Evolutionary conservation across 2,888 invertebrate species (phyloP).

Genomic region (Dugesia japonica): DNA sequence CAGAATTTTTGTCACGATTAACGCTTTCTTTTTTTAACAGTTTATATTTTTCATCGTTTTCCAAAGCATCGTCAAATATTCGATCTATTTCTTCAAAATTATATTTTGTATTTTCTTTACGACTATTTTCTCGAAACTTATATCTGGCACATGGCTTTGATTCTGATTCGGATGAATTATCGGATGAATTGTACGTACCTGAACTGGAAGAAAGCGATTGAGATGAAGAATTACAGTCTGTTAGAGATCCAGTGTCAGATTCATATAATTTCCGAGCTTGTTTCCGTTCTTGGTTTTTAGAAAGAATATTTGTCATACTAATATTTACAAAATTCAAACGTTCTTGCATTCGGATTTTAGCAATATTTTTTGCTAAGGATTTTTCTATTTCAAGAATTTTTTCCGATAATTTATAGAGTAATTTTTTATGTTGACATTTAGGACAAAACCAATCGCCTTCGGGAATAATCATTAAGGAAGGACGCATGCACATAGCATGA

Average conservation of each 20-base stretch:
- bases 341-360: conserved; percentile 48
- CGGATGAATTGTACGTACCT: background rate
- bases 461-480: conserved; percentile 32
- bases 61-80: conserved; percentile 24
- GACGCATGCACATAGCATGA: conserved; percentile 34
- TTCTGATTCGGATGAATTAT: background rate
- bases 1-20: background rate
- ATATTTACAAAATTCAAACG: conserved; percentile 62
- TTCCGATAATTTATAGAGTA: background rate
- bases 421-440: conserved; percentile 30
- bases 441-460: conserved; percentile 35
- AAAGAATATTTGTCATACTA: conserved; percentile 57
- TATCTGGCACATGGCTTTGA: background rate
- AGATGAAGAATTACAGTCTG: background rate
- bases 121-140: background rate
- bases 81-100: conserved; percentile 27
- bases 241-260: background rate
- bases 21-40: conserved; percentile 11
- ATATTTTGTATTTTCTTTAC: conserved; percentile 17
- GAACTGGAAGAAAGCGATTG: background rate
- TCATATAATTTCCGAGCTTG: background rate
- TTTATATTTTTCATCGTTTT: conserved; percentile 30
- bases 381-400: conserved; percentile 29
- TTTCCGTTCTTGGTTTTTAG: conserved; percentile 38
- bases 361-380: conserved; percentile 12